Evolutionary conservation across 2,797 vertebrate species (phyloP), one percentile per base, ranked within the genome.

Genomic region (Rhyacichthys aspro): DNA sequence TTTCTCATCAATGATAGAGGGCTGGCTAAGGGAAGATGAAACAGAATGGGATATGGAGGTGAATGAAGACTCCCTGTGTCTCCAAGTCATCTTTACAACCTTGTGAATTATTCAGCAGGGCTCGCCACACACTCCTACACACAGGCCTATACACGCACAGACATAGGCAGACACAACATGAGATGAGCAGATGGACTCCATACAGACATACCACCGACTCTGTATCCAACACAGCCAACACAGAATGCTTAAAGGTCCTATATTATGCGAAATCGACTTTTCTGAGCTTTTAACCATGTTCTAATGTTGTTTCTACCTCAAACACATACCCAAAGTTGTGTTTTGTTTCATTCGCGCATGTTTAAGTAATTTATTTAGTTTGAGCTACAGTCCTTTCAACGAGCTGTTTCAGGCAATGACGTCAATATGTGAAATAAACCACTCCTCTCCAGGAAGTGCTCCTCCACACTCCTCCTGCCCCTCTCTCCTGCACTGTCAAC

Each of bases 1-100:
- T 63, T 76, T 78, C 81, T 89, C 86, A 88, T 90, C 89, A 89
- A 76, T 85, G 86, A 86, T 71, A 54, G 76, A 88, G 73, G 74
- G 56, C 61, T 55, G 63, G 81, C 74, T 80, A 65, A 76, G 76
- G 76, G 72, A 70, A 74, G 85, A 88, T 88, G 80, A 87, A 89
- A 90, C 66, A 78, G 84, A 89, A 83, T 86, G 55, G 72, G 74
- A 88, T 72, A 81, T 71, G 59, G 74, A 70, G 72, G 77, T 72
- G 81, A 91, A 85, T 79, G 84, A 82, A 83, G 70, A 62, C 70
- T 78, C 55, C 46, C 67, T 68, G 43, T 71, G 70, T 79, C 83
- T 83, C 48, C 3, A 63, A 83, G 82, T 87, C 78, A 63, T 87
- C 83, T 83, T 79, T 74, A 74, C 58, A 76, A 88, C 72, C 78